phyloP scores from a whole-genome alignment of 1,140 invertebrate genomes.

The Phthorimaea operculella region DNA sequence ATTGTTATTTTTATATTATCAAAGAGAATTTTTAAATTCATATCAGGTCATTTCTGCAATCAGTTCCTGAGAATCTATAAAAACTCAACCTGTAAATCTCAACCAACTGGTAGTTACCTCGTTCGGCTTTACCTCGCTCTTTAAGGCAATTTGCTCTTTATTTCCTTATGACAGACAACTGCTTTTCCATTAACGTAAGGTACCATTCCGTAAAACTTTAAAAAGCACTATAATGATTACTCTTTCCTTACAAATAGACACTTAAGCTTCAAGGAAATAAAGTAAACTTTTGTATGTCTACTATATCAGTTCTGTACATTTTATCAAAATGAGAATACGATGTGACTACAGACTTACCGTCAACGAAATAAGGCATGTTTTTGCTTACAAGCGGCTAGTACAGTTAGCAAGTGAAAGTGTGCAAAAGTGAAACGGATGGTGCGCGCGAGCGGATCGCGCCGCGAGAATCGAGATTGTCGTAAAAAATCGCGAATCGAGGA shows the following conservation, averaged over 20 bases:
- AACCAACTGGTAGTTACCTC: neutral
- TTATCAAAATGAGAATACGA: neutral
- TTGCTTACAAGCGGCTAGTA: constrained; percentile 9
- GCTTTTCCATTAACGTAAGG: neutral
- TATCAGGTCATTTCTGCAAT: too few species aligned
- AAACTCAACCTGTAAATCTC: neutral
- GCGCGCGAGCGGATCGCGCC: constrained; percentile 31
- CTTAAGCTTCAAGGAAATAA: neutral
- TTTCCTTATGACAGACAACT: neutral
- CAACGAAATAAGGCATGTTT: neutral
- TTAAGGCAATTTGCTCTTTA: constrained; percentile 1
- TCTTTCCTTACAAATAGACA: neutral
- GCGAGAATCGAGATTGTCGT: constrained; percentile 28
- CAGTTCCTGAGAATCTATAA: too few species aligned
- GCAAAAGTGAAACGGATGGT: constrained; percentile 62
- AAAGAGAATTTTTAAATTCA: too few species aligned
- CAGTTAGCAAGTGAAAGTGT: constrained; percentile 61
- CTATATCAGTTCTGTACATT: too few species aligned
- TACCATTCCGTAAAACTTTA: neutral
- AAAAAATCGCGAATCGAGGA: constrained; percentile 33
- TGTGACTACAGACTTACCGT: neutral
- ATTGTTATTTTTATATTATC: too few species aligned
- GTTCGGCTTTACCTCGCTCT: constrained; percentile 16
- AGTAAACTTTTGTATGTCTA: neutral
- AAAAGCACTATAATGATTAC: neutral